Percentiles rank a stretch among this genome's conserved stretches.
Conservation (phyloP, 2,888 invertebrate genomes). For the Vandiemenella viatica region DNA sequence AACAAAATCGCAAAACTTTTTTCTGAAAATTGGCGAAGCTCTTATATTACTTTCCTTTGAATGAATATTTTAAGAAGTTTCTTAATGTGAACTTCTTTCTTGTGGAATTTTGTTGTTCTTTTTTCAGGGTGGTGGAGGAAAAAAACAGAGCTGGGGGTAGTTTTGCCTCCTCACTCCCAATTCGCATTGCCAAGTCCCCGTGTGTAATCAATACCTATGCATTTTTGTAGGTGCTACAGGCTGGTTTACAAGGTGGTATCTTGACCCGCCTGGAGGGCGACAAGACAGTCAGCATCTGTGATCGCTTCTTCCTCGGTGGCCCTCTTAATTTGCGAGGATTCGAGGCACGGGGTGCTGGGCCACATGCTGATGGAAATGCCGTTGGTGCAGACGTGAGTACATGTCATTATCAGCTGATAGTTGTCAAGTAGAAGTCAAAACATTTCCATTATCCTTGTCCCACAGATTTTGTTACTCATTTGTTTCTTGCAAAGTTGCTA, state of each 20-base stretch:
- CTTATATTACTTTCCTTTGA: too few relatives aligned
- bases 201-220: neutral
- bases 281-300: conserved; percentile 44
- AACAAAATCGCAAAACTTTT: too few relatives aligned
- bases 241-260: conserved; percentile 50
- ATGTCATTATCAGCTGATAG: conserved; percentile 27
- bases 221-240: conserved; percentile 50
- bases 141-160: neutral
- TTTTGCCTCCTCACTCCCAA: too few relatives aligned
- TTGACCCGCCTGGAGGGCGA: conserved; percentile 43
- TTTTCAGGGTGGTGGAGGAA: conserved; percentile 35
- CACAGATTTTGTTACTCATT: too few relatives aligned
- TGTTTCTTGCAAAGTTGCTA: too few relatives aligned
- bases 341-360: conserved; percentile 71
- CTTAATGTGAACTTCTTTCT: neutral
- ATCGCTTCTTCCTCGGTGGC: conserved; percentile 78
- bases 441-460: too few relatives aligned
- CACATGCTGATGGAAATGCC: conserved; percentile 60
- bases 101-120: conserved; percentile 5
- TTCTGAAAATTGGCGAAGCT: too few relatives aligned
- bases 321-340: conserved; percentile 81
- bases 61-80: neutral
- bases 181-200: neutral
- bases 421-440: too few relatives aligned
- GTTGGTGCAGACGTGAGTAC: conserved; percentile 47